A percentile compares a stretch with the other conserved stretches of the same genome.
These are phyloP conservation scores for Tribolium madens DNA, from an alignment of 1,140 invertebrate species.

Conservation along the genomic window DNA sequence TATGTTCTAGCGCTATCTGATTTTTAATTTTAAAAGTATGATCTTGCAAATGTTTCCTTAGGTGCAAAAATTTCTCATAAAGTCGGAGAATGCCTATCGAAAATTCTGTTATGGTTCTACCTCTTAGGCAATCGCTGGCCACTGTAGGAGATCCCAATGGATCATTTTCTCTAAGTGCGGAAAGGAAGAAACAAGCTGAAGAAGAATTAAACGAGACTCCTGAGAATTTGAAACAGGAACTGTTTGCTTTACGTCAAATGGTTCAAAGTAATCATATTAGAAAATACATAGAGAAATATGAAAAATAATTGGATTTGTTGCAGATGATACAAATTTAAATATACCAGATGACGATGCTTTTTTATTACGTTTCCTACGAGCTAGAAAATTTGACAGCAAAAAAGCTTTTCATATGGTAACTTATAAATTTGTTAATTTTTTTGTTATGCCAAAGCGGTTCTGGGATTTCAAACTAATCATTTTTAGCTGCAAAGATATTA, in stretches of 20 bases:
- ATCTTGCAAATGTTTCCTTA: neutral
- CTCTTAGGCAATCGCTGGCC: conserved; percentile 22
- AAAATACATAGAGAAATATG: conserved; percentile 27
- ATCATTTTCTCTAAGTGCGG: conserved; percentile 44
- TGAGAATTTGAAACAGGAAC: conserved; percentile 58
- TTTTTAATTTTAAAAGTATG: neutral
- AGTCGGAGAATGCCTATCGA: neutral
- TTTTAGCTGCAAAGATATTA: conserved; percentile 66
- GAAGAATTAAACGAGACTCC: conserved; percentile 64
- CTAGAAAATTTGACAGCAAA: conserved; percentile 70
- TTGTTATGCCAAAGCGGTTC: neutral
- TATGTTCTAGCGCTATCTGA: neutral
- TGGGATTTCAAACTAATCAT: neutral
- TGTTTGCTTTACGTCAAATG: conserved; percentile 56
- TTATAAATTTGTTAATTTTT: conserved; percentile 4
- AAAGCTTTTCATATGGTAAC: conserved; percentile 68
- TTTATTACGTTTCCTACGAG: conserved; percentile 70
- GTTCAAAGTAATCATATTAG: conserved; percentile 59
- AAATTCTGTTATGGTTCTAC: conserved; percentile 18
- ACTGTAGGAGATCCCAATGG: conserved; percentile 25
- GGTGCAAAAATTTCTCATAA: neutral
- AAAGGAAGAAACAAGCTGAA: conserved; percentile 61
- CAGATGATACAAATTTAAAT: conserved; percentile 65
- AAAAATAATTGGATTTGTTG: conserved; percentile 50
- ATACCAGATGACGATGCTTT: conserved; percentile 68